Evolutionary conservation across 1,140 invertebrate species (phyloP).

Genomic region (Tribolium castaneum): DNA sequence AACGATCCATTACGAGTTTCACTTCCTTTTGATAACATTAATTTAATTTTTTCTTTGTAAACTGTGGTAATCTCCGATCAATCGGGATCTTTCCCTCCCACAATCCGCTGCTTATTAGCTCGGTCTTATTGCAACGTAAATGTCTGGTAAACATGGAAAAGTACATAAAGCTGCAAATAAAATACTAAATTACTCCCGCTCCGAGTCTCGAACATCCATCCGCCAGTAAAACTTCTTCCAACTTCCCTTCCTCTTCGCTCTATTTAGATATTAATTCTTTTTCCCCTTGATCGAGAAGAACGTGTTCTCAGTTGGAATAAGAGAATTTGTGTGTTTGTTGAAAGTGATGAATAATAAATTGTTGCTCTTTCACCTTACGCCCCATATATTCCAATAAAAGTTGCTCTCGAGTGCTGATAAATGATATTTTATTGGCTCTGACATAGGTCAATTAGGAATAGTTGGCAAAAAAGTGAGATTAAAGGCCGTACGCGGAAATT

Average conservation of each 20-base stretch:
- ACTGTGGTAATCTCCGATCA: no score
- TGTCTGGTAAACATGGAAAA: conserved; percentile 18
- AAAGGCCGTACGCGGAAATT: no score
- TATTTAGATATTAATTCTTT: background rate
- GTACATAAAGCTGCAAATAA: conserved; percentile 14
- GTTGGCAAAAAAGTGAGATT: background rate
- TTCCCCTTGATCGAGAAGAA: background rate
- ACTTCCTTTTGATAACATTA: background rate
- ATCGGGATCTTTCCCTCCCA: background rate
- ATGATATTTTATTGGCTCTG: background rate
- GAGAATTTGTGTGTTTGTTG: background rate
- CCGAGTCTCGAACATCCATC: background rate
- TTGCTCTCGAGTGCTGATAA: background rate
- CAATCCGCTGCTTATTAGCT: background rate
- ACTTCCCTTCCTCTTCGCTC: background rate
- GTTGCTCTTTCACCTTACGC: background rate
- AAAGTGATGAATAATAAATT: conserved; percentile 24
- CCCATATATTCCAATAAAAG: background rate
- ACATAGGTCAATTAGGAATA: background rate
- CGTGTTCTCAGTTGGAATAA: background rate
- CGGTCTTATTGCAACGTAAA: conserved; percentile 4
- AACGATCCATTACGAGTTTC: background rate
- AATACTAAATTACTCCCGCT: conserved; percentile 5
- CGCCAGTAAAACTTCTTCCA: conserved; percentile 1
- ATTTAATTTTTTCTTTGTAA: background rate